Evolutionary conservation across 1,140 invertebrate genomes (phyloP), one percentile per base, ranked within the genome.

Genomic region (Camponotus vicinus): DNA sequence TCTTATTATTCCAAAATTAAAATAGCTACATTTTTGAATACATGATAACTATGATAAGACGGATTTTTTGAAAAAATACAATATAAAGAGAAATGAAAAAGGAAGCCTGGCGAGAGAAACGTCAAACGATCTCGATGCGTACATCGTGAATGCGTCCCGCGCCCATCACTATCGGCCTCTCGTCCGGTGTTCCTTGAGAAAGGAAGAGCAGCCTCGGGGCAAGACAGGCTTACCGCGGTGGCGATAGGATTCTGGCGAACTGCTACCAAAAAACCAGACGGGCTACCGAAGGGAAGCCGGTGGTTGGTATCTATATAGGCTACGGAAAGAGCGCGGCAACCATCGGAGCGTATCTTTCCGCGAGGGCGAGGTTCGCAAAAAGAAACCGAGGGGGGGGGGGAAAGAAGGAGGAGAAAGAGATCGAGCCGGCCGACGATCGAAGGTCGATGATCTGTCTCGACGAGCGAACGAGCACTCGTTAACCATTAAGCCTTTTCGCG

Each of bases 251-350:
- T 86, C 86, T 76, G 86, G 91, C 86, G 89, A 92, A 90, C 88
- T 88, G 93, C 93, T 94, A 94, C 93, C 93, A 94, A 94, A 94
- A 94, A 94, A 94, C 93, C 93, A 92, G 93, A 90, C 91, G 92
- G 91, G 93, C 93, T 94, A 93, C 93, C 92, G 92, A 91, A 94
- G 90, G 89, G 89, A 89, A 88, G 88, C 91, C 88, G 80, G 86
- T 88, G 88, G 87, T 86, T 82, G 86, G 76, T 89, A 90, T 87
- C 88, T 90, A 85, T 86, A 83, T 86, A 89, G 88, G 57, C 87
- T 49, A 86, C 85, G 88, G 49, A 45, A 77, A 52, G 49, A 52
- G 13, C 45, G 82, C 18, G 73, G 84, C 75, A 57, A 78, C 77
- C 83, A 52, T 86, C 70, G n/a, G 18, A 34, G 34, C 69, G 77